Evolutionary conservation across 1,140 invertebrate species (phyloP), one percentile per base, ranked within the genome.

Genomic region (Dinoponera quadriceps): DNA sequence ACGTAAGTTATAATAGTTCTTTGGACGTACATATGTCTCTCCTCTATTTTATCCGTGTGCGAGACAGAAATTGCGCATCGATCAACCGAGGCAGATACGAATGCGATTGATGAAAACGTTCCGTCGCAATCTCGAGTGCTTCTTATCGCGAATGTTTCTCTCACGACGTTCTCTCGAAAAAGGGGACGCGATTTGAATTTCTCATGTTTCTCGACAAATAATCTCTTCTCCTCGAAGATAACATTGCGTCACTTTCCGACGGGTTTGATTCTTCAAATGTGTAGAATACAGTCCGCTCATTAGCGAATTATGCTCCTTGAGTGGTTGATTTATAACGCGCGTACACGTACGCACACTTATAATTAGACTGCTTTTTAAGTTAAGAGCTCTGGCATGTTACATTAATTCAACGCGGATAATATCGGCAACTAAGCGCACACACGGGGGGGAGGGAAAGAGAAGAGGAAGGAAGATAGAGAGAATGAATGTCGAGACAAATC

Each of bases 1-100:
- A 77, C 68, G 33, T 85, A 57, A 82, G 68, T 80, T 72, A 81
- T 73, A 33, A 81, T 73, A 48, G 38, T 65, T 81, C 71, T 59
- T 65, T 22, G 25, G 38, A 18, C 55, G 27, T 83, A 29, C 29
- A 44, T 27, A 27, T 51, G 29, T 49, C 29, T 29, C 54, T 44
- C 49, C 54, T 72, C 27, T 29, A n/a, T 82, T 44, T 63, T 63
- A 25, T 33, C 16, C 44, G 7, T 55, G 38, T 22, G n/a, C n/a
- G n/a, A n/a, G n/a, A 63, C 1, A 38, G 44, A 38, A 54, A 54
- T 22, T 9, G n/a, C 5, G 4, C 33, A 4, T 27, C 54, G 4
- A 75, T 74, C 48, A 20, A 16, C 14, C 27, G 11, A 3, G 16
- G 11, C 1, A 20, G 22, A 18, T 44, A 27, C 38, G 33, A 55